A percentile compares a stretch with the other conserved stretches of the same genome.
Evolutionary conservation across 2,888 invertebrate species (phyloP).

Genomic region (Macrophya alboannulata): DNA sequence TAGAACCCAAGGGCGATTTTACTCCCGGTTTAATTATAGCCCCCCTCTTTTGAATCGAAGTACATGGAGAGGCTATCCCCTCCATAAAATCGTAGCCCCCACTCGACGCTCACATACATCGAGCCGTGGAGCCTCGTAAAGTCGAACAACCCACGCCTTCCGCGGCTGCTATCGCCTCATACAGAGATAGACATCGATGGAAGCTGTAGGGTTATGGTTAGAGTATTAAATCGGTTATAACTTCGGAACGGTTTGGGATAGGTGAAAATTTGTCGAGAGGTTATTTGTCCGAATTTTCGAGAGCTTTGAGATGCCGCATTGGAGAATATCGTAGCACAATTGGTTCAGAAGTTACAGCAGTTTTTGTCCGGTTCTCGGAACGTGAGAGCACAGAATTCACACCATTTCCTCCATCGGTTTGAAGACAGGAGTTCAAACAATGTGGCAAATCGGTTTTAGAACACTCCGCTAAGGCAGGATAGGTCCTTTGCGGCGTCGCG

Average conservation of each 20-base stretch:
- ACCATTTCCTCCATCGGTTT: neutral
- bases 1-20: conserved; percentile 51
- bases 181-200: neutral
- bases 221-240: neutral
- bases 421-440: neutral
- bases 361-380: neutral
- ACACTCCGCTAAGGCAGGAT: neutral
- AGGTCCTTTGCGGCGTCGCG: conserved; percentile 27
- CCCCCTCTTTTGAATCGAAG: conserved; percentile 53
- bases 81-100: neutral
- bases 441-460: neutral
- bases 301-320: neutral
- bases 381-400: neutral
- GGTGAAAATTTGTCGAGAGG: neutral
- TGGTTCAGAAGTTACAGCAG: neutral
- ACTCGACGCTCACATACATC: neutral
- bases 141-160: conserved; percentile 42
- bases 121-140: neutral
- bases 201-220: neutral
- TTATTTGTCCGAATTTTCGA: neutral
- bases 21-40: conserved; percentile 75
- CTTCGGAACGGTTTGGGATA: neutral
- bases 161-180: neutral
- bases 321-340: neutral
- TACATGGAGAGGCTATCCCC: conserved; percentile 38